Conservation (phyloP, 2,113 vertebrate genomes). For the Sminthopsis crassicaudata region DNA sequence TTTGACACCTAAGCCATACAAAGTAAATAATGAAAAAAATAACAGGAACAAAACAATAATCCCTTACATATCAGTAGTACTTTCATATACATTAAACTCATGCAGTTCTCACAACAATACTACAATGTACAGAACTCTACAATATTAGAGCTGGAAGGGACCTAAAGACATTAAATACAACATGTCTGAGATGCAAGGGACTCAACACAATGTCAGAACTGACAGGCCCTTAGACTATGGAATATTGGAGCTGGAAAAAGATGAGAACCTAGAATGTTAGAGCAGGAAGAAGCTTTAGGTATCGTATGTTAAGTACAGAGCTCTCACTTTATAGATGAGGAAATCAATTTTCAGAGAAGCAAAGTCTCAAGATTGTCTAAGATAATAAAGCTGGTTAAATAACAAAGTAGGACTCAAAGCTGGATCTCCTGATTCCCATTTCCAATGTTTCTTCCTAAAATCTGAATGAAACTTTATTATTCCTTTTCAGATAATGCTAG, state of each 20-base stretch:
- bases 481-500: not conserved
- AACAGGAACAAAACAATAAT: not conserved
- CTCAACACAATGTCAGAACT: not conserved
- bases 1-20: not conserved
- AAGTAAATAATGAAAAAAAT: not conserved
- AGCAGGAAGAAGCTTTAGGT: not conserved
- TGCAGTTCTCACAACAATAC: not conserved
- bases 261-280: not conserved
- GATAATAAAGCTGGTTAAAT: not conserved
- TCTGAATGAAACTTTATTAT: not conserved
- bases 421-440: not conserved
- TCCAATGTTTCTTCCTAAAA: not conserved
- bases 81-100: not conserved
- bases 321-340: not conserved
- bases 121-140: not conserved
- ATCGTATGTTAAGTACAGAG: not conserved
- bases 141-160: not conserved
- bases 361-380: not conserved
- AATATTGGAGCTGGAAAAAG: not conserved
- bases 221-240: not conserved
- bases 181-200: not conserved
- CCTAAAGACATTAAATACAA: too few species aligned
- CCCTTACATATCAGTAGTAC: not conserved
- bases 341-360: not conserved
- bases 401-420: not conserved